Evolutionary conservation across 2,113 vertebrate species (phyloP).

Genomic region (Lethenteron camtschaticum): DNA sequence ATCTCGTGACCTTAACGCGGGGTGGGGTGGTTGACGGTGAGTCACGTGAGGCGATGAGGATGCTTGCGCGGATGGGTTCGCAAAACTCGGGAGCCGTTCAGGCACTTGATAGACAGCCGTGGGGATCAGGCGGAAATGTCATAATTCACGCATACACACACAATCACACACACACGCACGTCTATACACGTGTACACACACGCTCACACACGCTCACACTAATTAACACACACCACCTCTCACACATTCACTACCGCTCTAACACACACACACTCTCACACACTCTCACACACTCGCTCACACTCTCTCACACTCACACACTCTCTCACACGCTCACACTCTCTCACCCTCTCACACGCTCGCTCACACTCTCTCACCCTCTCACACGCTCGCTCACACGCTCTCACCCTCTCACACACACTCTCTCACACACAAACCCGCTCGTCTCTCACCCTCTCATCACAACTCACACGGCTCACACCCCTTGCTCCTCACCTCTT

Average conservation of each 20-base stretch:
- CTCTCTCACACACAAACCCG: not conserved
- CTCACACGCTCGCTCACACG: not conserved
- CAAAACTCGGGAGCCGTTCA: no score
- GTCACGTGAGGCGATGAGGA: no score
- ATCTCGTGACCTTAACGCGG: no score
- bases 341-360: not conserved
- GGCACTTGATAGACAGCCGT: no score
- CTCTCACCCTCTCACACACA: not conserved
- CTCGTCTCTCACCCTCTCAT: not conserved
- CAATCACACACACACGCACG: conserved; percentile 22
- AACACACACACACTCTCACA: not conserved
- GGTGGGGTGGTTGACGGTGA: no score
- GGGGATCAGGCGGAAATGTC: no score
- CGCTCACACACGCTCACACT: not conserved
- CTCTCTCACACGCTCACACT: not conserved
- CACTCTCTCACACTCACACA: not conserved
- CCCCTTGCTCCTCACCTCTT: no score
- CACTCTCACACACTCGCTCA: not conserved
- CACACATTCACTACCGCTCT: not conserved
- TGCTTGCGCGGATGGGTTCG: no score
- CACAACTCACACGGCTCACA: not conserved
- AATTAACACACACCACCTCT: not conserved
- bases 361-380: not conserved
- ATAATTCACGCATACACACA: no score
- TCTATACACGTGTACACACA: conserved; percentile 20